Conservation (phyloP, 1,140 invertebrate species). For the Sycophila sp. region DNA sequence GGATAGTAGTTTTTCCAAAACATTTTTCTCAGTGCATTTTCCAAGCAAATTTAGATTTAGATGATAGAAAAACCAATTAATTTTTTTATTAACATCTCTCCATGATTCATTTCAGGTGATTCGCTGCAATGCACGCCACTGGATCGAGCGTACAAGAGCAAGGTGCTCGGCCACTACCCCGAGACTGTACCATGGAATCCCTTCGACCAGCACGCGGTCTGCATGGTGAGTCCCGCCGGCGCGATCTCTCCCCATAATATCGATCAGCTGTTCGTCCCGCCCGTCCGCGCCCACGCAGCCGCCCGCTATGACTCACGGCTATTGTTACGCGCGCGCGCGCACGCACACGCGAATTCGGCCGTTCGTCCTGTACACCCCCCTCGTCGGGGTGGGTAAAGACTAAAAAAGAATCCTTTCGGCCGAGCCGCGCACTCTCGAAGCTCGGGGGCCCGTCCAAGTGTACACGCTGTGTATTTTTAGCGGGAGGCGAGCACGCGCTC, state of each 20-base stretch:
- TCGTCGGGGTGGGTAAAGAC: too few relatives aligned
- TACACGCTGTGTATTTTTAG: too few relatives aligned
- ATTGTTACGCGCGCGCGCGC: not conserved
- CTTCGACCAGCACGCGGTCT: conserved; percentile 94
- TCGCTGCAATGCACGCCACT: conserved; percentile 88
- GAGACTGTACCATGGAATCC: conserved; percentile 90
- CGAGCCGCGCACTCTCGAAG: too few relatives aligned
- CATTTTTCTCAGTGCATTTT: too few relatives aligned
- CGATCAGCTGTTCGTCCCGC: not conserved
- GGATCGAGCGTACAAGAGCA: conserved; percentile 93
- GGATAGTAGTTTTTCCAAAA: too few relatives aligned
- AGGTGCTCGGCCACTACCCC: conserved; percentile 94
- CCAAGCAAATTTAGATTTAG: too few relatives aligned
- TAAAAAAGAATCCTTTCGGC: too few relatives aligned
- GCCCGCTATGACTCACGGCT: not conserved
- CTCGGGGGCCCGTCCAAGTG: not conserved
- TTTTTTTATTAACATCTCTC: too few relatives aligned
- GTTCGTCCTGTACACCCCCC: not conserved
- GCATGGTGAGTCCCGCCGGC: conserved; percentile 77
- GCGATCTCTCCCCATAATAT: not conserved
- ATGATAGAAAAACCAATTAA: too few relatives aligned
- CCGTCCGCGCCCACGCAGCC: not conserved
- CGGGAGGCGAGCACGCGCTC: too few relatives aligned
- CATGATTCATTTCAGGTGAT: too few relatives aligned
- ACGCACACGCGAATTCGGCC: not conserved